Conservation (phyloP, 2,797 vertebrate genomes). For the Brachyrhaphis roseni region DNA sequence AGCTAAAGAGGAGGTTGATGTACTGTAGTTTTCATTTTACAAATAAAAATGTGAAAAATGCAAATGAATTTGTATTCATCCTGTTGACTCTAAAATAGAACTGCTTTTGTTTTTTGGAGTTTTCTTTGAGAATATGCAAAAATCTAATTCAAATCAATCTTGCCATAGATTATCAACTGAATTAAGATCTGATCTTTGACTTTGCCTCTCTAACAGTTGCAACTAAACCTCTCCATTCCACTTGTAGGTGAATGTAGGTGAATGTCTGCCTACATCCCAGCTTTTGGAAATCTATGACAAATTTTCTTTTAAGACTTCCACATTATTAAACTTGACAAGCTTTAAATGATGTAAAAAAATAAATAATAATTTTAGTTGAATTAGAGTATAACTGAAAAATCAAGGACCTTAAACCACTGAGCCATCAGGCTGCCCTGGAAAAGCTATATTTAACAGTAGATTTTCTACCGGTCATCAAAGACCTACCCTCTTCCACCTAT, state of each 20-base stretch:
- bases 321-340: background rate
- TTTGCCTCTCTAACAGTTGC: background rate
- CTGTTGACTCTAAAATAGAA: background rate
- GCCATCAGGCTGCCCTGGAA: conserved; percentile 28
- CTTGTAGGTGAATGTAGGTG: background rate
- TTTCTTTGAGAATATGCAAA: background rate
- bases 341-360: background rate
- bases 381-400: conserved; percentile 33
- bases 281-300: background rate
- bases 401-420: conserved; percentile 41
- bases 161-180: background rate
- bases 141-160: background rate
- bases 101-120: background rate
- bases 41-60: background rate
- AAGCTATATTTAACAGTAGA: conserved; percentile 65
- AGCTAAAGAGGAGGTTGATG: background rate
- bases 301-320: background rate
- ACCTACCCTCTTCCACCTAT: conserved; percentile 32
- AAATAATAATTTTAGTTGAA: conserved; percentile 8
- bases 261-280: background rate
- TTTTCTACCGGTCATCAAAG: conserved; percentile 59
- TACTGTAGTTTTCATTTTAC: background rate
- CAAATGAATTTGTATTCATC: background rate
- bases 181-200: background rate
- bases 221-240: background rate